Conservation (phyloP, 1,140 invertebrate genomes). For the Cyphomyrmex costatus region DNA sequence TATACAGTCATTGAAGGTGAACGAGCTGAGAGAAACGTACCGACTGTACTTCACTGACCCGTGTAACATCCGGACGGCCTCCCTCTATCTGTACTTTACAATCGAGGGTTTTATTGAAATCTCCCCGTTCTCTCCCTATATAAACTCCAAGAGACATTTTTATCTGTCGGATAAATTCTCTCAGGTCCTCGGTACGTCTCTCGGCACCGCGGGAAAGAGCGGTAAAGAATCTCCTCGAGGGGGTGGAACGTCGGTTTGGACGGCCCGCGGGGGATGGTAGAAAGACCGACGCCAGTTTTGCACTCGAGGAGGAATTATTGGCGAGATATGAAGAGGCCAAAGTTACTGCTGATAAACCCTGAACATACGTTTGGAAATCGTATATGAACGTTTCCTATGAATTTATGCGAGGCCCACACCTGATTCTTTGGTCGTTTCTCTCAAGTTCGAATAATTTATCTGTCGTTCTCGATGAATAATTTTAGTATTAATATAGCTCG, state of each 20-base stretch:
- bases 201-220: conserved; percentile 52
- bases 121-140: conserved; percentile 78
- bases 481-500: conserved; percentile 1
- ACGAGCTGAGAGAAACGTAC: conserved; percentile 50
- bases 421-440: conserved; percentile 26
- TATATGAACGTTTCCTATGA: conserved; percentile 31
- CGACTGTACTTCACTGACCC: conserved; percentile 81
- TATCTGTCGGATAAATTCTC: conserved; percentile 84
- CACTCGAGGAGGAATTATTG: conserved; percentile 82
- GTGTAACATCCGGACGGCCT: conserved; percentile 79
- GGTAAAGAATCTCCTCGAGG: conserved; percentile 48
- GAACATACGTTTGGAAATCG: conserved; percentile 69
- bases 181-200: conserved; percentile 57
- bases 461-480: background rate
- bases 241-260: background rate
- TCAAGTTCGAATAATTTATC: conserved; percentile 18
- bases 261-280: conserved; percentile 8
- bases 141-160: conserved; percentile 85
- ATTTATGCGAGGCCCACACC: conserved; percentile 64
- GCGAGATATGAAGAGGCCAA: conserved; percentile 81
- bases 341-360: conserved; percentile 83
- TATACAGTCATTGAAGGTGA: conserved; percentile 49
- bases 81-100: conserved; percentile 82
- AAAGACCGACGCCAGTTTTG: conserved; percentile 59
- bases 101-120: conserved; percentile 85